phyloP scores from a whole-genome alignment of 2,797 vertebrate species.

The Melanotaenia nigrans region DNA sequence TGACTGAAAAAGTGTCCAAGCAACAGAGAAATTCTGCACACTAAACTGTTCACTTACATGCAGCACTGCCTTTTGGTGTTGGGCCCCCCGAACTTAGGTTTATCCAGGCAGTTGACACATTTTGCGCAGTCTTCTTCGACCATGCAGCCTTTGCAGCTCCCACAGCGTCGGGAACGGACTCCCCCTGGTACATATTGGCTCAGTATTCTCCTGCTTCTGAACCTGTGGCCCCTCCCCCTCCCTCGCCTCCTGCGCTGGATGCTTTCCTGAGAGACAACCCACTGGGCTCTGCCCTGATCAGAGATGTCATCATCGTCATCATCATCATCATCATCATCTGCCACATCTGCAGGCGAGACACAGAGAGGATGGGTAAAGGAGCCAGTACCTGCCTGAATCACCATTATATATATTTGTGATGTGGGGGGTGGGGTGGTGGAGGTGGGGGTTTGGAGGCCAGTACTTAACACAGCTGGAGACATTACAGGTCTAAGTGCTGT shows the following conservation, averaged over 20 bases:
- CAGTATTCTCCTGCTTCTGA: slow-evolving; percentile 50
- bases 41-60: slow-evolving; percentile 83
- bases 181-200: slow-evolving; percentile 52
- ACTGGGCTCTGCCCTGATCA: slow-evolving; percentile 69
- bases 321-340: slow-evolving; percentile 74
- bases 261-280: slow-evolving; percentile 69
- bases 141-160: slow-evolving; percentile 86
- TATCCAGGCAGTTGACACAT: slow-evolving; percentile 91
- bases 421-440: slow-evolving; percentile 10
- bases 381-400: slow-evolving; percentile 2
- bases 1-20: neutral
- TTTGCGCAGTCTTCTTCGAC: slow-evolving; percentile 87
- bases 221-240: slow-evolving; percentile 56
- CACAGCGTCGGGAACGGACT: slow-evolving; percentile 81
- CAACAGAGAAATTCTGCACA: neutral
- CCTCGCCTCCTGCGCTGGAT: slow-evolving; percentile 57
- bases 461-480: slow-evolving; percentile 36
- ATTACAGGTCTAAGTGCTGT: slow-evolving; percentile 28
- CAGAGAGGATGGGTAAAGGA: slow-evolving; percentile 41
- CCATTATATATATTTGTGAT: slow-evolving; percentile 17
- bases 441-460: slow-evolving; percentile 40
- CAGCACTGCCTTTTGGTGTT: slow-evolving; percentile 95
- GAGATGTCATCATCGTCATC: slow-evolving; percentile 71
- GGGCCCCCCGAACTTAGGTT: slow-evolving; percentile 94
- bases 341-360: slow-evolving; percentile 73